Evolutionary conservation across 1,140 invertebrate species (phyloP), one percentile per base, ranked within the genome.

Genomic region (Drosophila pachea): DNA sequence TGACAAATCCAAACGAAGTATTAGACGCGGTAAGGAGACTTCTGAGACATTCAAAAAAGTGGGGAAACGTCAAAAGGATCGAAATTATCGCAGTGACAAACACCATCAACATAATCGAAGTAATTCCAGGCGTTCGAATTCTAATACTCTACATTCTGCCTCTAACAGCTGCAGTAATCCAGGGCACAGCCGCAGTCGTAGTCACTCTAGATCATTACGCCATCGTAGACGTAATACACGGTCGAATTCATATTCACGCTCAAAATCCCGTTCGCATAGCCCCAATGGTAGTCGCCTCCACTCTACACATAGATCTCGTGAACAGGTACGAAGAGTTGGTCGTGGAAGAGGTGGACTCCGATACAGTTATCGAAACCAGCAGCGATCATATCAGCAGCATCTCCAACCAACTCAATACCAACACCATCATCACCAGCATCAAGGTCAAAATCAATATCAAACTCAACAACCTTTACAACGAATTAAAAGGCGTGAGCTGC

Each of bases 71-170:
- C 94, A 93, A 5, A 96, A 95, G 83, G 95, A 95, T 68, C 90
- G 95, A 55, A 96, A 95, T 76, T 97, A 97, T 79, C 91, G 96
- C 0, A 94, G 94, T 43, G 93, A 94, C 50, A 90, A 89, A 72
- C 78, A 87, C 73, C 69, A 72, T 60, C 56, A 42, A 47, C 61
- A 64, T n/a, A 65, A 72, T n/a, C 76, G 74, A 53, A 69, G 69
- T 29, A 58, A 63, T 7, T 74, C 75, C 0, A 62, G 53, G 4
- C 59, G 66, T 8, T 68, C 76, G 3, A 64, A 53, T 6, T 73
- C 77, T 7, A 49, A 56, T 9, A 29, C 56, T 0, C 12, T 47
- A 53, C 52, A 52, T 5, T 42, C 35, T 53, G 68, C 35, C 62
- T 22, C 4, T 59, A 48, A 45, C 11, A 73, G 74, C 47, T 22